Percentiles rank a stretch among this genome's conserved stretches.
Conservation (phyloP, 1,140 invertebrate genomes). For the Chionoecetes opilio region DNA sequence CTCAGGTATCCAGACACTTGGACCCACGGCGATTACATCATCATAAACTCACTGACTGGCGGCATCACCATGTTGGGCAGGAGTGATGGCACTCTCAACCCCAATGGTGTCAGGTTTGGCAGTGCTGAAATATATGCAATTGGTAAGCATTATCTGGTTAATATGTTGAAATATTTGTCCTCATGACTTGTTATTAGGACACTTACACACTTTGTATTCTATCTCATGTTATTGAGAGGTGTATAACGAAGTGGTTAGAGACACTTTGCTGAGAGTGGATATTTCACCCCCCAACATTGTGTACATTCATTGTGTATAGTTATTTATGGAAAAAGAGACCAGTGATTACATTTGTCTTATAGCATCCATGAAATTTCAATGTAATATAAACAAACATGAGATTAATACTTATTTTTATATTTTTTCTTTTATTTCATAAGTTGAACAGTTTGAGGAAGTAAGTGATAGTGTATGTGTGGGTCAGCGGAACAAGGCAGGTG, state of each 20-base stretch:
- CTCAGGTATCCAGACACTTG: conserved; percentile 81
- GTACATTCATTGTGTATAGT: too few relatives aligned
- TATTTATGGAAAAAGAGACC: too few relatives aligned
- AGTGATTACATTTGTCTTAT: too few relatives aligned
- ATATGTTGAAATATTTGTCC: too few relatives aligned
- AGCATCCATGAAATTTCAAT: neutral
- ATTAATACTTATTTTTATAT: neutral
- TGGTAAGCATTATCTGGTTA: conserved; percentile 82
- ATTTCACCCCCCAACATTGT: too few relatives aligned
- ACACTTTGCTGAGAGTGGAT: too few relatives aligned
- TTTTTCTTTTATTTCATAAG: conserved; percentile 82
- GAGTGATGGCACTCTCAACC: conserved; percentile 87
- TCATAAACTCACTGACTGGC: conserved; percentile 85
- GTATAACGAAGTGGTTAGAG: too few relatives aligned
- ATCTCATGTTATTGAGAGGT: too few relatives aligned
- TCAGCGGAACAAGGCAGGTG: conserved; percentile 83
- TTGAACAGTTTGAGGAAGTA: conserved; percentile 85
- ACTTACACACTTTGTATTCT: too few relatives aligned
- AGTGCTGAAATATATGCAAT: conserved; percentile 88
- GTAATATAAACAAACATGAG: too few relatives aligned
- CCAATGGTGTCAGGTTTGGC: conserved; percentile 87
- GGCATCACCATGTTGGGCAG: conserved; percentile 87
- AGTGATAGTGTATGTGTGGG: conserved; percentile 86
- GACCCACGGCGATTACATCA: conserved; percentile 87
- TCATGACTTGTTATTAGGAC: too few relatives aligned